Evolutionary conservation across 2,113 vertebrate genomes (phyloP).

Genomic region (Balaenoptera acutorostrata): DNA sequence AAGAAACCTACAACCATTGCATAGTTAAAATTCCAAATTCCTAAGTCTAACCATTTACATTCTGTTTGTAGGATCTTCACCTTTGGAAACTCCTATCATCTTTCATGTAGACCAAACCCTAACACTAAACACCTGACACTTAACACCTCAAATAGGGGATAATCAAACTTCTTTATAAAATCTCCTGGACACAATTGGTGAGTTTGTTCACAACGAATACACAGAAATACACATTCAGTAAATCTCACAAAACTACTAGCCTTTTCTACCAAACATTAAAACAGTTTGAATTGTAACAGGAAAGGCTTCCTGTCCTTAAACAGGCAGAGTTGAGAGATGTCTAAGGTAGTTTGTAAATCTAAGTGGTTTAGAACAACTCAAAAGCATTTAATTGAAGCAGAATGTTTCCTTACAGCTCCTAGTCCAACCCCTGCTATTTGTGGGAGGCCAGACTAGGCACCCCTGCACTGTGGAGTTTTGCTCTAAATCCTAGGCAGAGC

Average conservation of each 20-base stretch:
- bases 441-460: not conserved
- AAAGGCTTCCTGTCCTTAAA: not conserved
- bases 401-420: not conserved
- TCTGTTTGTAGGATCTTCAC: not conserved
- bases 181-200: not conserved
- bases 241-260: not conserved
- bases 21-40: not conserved
- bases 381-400: not conserved
- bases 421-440: not conserved
- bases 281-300: not conserved
- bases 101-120: not conserved
- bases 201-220: not conserved
- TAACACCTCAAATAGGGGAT: not conserved
- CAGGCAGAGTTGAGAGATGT: not conserved
- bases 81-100: not conserved
- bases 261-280: not conserved
- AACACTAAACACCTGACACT: not conserved
- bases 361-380: not conserved
- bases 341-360: not conserved
- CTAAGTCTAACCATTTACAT: no score
- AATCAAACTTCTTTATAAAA: not conserved
- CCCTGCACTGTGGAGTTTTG: not conserved
- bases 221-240: not conserved
- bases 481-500: rapidly evolving
- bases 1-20: not conserved